These are phyloP conservation scores for Synanceia verrucosa DNA, from an alignment of 2,797 vertebrate species.

Conservation along the genomic window DNA sequence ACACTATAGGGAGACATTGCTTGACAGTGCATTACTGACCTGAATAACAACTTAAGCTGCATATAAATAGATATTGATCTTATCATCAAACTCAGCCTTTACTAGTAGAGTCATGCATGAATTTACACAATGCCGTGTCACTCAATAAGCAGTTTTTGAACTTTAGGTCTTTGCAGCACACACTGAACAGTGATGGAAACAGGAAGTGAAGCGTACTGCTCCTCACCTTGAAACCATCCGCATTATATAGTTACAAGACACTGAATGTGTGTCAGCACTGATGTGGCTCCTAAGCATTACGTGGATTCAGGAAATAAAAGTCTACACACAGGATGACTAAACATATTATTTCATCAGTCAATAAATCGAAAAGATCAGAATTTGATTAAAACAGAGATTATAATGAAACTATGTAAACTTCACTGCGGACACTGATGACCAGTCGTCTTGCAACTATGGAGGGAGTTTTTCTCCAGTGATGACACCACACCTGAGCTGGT, in stretches of 20 bases:
- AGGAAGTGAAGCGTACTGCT: background rate
- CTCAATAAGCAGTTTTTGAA: background rate
- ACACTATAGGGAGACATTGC: background rate
- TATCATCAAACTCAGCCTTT: background rate
- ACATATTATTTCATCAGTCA: background rate
- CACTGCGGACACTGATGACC: background rate
- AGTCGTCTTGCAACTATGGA: slow-evolving; percentile 47
- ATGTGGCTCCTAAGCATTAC: no score
- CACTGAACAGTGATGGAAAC: background rate
- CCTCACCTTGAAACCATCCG: background rate
- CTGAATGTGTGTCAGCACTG: no score
- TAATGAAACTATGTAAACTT: slow-evolving; percentile 23
- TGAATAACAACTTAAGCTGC: background rate
- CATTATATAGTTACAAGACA: background rate
- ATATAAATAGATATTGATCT: background rate
- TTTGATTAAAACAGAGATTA: slow-evolving; percentile 7
- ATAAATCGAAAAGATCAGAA: no score
- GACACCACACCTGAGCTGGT: slow-evolving; percentile 38
- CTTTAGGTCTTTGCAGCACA: background rate
- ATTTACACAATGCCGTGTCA: background rate
- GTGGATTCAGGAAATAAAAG: background rate
- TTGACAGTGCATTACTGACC: background rate
- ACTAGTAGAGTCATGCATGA: background rate
- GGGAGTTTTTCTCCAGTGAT: slow-evolving; percentile 34
- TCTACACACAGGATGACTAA: background rate